Evolutionary conservation across 1,140 invertebrate species (phyloP), one percentile per base, ranked within the genome.

Genomic region (Camponotus vicinus): DNA sequence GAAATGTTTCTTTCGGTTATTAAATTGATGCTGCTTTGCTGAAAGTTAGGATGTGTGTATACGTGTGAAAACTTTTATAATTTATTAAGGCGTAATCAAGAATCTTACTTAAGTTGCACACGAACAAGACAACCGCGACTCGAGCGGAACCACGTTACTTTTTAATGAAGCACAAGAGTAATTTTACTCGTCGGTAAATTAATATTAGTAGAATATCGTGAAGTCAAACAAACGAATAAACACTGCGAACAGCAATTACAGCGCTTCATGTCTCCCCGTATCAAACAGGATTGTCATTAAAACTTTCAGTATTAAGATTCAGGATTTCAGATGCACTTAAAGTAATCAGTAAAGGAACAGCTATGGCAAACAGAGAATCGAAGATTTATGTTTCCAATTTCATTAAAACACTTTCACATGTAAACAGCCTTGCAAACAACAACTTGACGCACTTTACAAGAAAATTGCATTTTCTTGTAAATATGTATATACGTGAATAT

Each of bases 311-410:
- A 61, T 83, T 73, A 61, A 59, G 55, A 73, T 18, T 73, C 42
- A 59, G 55, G 69, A 49, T 80, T 80, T 80, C 64, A 70, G 18
- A 61, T 71, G 69, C 79, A 45, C 55, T 83, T 73, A 73, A 63
- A 73, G 40, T 73, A 73, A 49, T 61, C 55, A 49, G 79, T 63
- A 42, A 73, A 73, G 18, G 55, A 32, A 59, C 34, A 80, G 40
- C 11, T 42, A 21, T 11, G 67, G 67, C 27, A 7, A 34, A 21
- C 15, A 40, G 13, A 83, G 40, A 73, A 83, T 83, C 55, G 67
- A 83, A 83, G 79, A 83, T 83, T 83, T 83, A 83, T 73, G 69
- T 83, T 73, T 75, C 13, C 69, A 83, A 83, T 83, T 83, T 75
- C 67, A 83, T 83, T 83, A 63, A 83, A 73, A 73, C 69, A 61